These are phyloP conservation scores for Tridacna gigas DNA, from an alignment of 2,888 invertebrate genomes.

Conservation along the genomic window DNA sequence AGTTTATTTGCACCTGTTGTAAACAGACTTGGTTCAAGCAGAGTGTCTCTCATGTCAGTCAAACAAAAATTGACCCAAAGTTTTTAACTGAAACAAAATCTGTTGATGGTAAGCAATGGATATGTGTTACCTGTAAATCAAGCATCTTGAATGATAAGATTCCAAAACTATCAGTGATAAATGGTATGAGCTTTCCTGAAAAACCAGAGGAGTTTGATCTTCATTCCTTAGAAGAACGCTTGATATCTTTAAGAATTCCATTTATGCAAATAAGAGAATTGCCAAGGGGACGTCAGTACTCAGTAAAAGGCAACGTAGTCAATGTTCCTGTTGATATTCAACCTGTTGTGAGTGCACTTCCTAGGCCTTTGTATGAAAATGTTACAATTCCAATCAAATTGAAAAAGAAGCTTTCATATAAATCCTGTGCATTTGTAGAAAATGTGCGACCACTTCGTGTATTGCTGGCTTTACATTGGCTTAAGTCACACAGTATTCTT, in stretches of 20 bases:
- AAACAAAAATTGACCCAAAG: not conserved
- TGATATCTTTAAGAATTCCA: constrained; percentile 20
- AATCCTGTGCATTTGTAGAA: constrained; percentile 43
- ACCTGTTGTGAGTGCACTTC: constrained; percentile 36
- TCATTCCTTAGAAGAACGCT: constrained; percentile 29
- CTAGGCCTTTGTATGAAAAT: constrained; percentile 48
- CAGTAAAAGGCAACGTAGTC: constrained; percentile 57
- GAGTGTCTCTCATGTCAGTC: constrained; percentile 3
- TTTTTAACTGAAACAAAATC: constrained; percentile 37
- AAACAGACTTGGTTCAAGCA: constrained; percentile 30
- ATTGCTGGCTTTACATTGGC: constrained; percentile 8
- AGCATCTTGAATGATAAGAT: constrained; percentile 42
- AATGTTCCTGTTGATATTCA: constrained; percentile 65
- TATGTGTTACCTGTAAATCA: constrained; percentile 43
- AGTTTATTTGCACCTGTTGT: constrained; percentile 20
- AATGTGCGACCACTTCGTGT: constrained; percentile 32
- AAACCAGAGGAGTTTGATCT: constrained; percentile 54
- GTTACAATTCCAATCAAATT: constrained; percentile 55
- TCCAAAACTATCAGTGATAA: constrained; percentile 25
- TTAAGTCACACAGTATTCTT: constrained; percentile 6
- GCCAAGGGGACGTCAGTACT: constrained; percentile 54
- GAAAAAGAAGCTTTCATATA: constrained; percentile 50
- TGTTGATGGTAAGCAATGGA: constrained; percentile 40
- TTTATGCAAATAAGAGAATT: constrained; percentile 25
- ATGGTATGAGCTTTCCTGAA: constrained; percentile 55